Evolutionary conservation across 2,113 vertebrate species (phyloP).

Genomic region (Artemisiospiza belli): DNA sequence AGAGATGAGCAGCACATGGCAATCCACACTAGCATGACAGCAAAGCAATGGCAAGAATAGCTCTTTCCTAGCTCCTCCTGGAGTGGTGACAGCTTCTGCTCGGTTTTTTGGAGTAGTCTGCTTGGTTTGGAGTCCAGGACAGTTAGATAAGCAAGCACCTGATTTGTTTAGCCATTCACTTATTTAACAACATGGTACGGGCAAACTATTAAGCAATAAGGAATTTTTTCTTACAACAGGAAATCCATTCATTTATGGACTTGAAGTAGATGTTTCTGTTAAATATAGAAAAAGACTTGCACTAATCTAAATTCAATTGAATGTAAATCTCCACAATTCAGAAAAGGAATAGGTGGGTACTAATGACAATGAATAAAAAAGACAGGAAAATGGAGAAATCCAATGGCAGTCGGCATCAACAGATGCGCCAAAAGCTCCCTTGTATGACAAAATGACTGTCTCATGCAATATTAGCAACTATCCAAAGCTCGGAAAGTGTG

Average conservation of each 20-base stretch:
- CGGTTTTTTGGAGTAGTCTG: neutral
- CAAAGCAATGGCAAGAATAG: neutral
- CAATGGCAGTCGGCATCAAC: neutral
- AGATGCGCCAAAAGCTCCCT: constrained; percentile 3
- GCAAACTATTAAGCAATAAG: neutral
- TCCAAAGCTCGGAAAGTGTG: constrained; percentile 36
- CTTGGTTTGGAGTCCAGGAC: neutral
- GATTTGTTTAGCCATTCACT: neutral
- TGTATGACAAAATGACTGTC: constrained; percentile 40
- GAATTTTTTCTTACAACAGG: neutral
- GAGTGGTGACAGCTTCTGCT: neutral
- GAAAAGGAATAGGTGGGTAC: neutral
- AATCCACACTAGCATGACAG: neutral
- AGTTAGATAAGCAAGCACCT: neutral
- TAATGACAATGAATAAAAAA: neutral
- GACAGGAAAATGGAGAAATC: neutral
- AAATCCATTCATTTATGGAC: neutral
- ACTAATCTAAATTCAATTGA: neutral
- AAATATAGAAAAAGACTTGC: neutral
- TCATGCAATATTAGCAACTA: constrained; percentile 59
- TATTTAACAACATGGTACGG: neutral
- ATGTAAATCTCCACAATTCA: neutral
- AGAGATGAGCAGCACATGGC: neutral
- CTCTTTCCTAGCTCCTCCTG: neutral
- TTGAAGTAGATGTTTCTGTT: neutral